phyloP scores from a whole-genome alignment of 35 echinoderm and acorn worm genomes.

The Holothuria glaberrima region DNA sequence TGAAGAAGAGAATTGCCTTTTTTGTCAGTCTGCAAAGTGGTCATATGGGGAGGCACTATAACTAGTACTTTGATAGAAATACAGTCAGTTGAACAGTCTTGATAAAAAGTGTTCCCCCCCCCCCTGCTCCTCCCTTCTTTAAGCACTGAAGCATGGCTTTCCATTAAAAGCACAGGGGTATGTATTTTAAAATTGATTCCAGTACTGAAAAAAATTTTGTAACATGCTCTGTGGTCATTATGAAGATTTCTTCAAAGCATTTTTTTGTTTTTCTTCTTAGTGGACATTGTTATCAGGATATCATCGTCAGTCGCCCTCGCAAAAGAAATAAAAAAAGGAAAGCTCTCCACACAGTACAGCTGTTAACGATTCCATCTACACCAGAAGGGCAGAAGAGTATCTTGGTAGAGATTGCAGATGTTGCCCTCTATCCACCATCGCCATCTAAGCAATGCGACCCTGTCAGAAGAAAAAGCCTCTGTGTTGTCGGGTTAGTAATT shows the following conservation, averaged over 20 bases:
- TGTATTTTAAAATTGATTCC: too few relatives aligned
- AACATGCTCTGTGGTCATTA: too few relatives aligned
- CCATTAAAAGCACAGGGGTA: too few relatives aligned
- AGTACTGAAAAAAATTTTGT: too few relatives aligned
- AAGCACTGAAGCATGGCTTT: neutral
- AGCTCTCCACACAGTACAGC: constrained; percentile 82
- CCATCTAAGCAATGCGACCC: constrained; percentile 21
- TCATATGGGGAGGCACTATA: too few relatives aligned
- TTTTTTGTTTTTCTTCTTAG: constrained; percentile 42
- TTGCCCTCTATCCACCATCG: constrained; percentile 23
- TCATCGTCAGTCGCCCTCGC: constrained; percentile 39
- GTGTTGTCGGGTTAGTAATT: constrained; percentile 33
- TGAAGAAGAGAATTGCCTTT: too few relatives aligned
- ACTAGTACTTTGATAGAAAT: too few relatives aligned
- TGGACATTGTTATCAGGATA: constrained; percentile 83
- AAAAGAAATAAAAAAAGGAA: constrained; percentile 55
- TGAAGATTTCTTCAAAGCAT: neutral
- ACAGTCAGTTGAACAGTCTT: too few relatives aligned
- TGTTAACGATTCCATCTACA: constrained; percentile 85
- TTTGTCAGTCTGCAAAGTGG: too few relatives aligned
- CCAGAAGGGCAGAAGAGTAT: constrained; percentile 91
- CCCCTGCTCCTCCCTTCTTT: neutral
- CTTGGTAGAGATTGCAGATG: constrained; percentile 76
- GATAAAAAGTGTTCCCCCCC: neutral
- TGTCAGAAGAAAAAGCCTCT: constrained; percentile 44